Percentiles rank a stretch among this genome's conserved stretches.
Evolutionary conservation across 2,888 invertebrate genomes (phyloP).

Genomic region (Galerucella pusilla): DNA sequence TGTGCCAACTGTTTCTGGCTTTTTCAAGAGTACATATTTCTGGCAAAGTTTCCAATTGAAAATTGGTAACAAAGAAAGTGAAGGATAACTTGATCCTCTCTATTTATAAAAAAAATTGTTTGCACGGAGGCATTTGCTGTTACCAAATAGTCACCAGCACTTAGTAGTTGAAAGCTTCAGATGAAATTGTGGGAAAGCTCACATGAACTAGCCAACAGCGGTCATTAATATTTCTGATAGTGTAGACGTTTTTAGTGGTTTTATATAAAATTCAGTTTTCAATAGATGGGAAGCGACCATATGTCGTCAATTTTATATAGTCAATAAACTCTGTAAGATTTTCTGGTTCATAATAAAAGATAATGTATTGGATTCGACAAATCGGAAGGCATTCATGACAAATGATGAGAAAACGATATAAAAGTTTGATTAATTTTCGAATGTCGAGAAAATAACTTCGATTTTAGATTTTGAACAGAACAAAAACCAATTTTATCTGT

Average conservation of each 20-base stretch:
- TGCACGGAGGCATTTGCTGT: too few relatives aligned
- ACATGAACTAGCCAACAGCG: background rate
- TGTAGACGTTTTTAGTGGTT: background rate
- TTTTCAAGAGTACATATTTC: too few relatives aligned
- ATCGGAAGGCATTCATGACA: background rate
- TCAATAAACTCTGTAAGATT: slow-evolving; percentile 5
- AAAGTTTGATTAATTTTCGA: background rate
- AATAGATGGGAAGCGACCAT: background rate
- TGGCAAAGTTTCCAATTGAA: too few relatives aligned
- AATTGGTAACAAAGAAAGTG: too few relatives aligned
- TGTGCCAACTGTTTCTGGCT: too few relatives aligned
- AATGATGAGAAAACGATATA: background rate
- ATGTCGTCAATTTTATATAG: slow-evolving; percentile 2
- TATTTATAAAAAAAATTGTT: too few relatives aligned
- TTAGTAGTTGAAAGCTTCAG: background rate
- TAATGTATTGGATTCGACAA: background rate
- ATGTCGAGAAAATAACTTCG: background rate
- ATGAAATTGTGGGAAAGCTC: background rate
- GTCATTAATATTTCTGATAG: background rate
- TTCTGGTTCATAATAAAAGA: slow-evolving; percentile 1
- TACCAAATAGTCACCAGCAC: too few relatives aligned
- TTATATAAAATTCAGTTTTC: background rate
- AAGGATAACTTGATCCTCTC: too few relatives aligned
- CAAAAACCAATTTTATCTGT: too few relatives aligned
- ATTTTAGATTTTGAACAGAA: background rate